Percentiles rank a stretch among this genome's conserved stretches.
Conservation (phyloP, 2,888 invertebrate species). For the Psylliodes chrysocephalus region DNA sequence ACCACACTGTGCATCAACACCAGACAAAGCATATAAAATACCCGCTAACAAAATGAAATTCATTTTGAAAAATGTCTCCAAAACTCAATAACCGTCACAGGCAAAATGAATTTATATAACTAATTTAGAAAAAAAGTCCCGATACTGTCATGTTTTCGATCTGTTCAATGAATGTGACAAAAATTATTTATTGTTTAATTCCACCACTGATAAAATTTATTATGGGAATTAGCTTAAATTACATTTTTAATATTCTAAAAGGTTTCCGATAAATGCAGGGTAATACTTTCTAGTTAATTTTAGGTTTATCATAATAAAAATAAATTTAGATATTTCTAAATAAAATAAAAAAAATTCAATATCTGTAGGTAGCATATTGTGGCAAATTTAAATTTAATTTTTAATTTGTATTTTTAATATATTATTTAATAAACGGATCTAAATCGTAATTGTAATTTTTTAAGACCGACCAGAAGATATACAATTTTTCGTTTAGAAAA, state of each 20-base stretch:
- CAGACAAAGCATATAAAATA: background rate
- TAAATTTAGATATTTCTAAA: no score
- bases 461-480: no score
- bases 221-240: constrained; percentile 11
- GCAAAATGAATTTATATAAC: background rate
- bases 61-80: background rate
- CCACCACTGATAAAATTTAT: constrained; percentile 15
- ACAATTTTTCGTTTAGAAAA: no score
- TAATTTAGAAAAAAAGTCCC: background rate
- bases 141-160: background rate
- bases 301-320: no score
- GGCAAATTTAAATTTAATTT: no score
- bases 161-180: constrained; percentile 10
- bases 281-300: no score
- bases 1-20: background rate
- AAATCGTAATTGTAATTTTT: no score
- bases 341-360: no score
- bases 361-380: no score
- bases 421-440: no score
- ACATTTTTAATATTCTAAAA: constrained; percentile 12
- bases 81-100: background rate
- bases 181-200: constrained; percentile 21
- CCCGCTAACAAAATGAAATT: background rate
- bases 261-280: background rate
- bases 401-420: no score